phyloP scores from a whole-genome alignment of 2,888 invertebrate species.

The Dilophus febrilis region DNA sequence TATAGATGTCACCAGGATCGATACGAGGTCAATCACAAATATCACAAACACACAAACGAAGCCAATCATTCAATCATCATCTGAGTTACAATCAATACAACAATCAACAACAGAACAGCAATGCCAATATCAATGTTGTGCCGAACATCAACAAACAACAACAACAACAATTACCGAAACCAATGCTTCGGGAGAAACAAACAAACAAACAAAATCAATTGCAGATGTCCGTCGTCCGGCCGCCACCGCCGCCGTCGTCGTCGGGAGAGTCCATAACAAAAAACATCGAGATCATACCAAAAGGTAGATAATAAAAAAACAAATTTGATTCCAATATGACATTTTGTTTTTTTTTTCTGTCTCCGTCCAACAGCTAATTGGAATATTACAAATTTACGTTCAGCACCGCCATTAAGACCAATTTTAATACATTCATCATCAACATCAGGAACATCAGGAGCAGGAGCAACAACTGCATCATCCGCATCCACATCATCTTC shows the following conservation, averaged over 20 bases:
- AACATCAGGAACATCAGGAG: slow-evolving; percentile 22
- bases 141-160: slow-evolving; percentile 16
- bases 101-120: slow-evolving; percentile 32
- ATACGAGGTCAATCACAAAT: slow-evolving; percentile 33
- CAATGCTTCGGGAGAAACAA: slow-evolving; percentile 11
- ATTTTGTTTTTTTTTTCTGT: not conserved
- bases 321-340: too few species aligned
- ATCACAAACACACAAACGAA: slow-evolving; percentile 51
- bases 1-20: slow-evolving; percentile 50
- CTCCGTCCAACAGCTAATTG: slow-evolving; percentile 36
- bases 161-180: slow-evolving; percentile 37
- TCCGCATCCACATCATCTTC: too few species aligned
- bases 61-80: slow-evolving; percentile 51
- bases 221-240: slow-evolving; percentile 33
- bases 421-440: slow-evolving; percentile 41
- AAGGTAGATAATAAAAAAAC: slow-evolving; percentile 29
- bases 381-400: slow-evolving; percentile 73
- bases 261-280: too few species aligned
- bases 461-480: slow-evolving; percentile 39
- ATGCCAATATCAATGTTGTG: slow-evolving; percentile 37
- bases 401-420: slow-evolving; percentile 73
- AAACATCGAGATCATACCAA: slow-evolving; percentile 35
- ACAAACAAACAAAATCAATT: slow-evolving; percentile 30
- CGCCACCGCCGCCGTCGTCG: too few species aligned
- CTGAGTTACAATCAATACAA: slow-evolving; percentile 47